Evolutionary conservation across 2,888 invertebrate species (phyloP).

Genomic region (Pardosa pseudoannulata): DNA sequence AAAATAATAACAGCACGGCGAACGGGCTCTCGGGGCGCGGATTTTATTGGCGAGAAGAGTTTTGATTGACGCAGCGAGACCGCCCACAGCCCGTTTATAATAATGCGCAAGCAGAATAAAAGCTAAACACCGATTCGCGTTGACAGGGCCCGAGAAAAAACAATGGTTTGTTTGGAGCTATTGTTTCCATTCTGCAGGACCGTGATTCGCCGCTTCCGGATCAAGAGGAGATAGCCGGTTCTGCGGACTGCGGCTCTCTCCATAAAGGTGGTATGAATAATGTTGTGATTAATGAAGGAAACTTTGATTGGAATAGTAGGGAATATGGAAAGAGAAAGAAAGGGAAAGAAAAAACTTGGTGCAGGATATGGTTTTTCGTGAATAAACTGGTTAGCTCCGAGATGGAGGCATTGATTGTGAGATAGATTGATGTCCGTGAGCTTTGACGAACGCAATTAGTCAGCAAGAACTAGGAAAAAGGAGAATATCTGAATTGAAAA

Average conservation of each 20-base stretch:
- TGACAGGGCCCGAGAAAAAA: conserved; percentile 57
- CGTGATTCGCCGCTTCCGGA: conserved; percentile 57
- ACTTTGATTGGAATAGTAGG: not conserved
- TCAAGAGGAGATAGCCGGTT: not conserved
- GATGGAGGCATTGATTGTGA: not conserved
- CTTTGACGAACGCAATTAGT: not conserved
- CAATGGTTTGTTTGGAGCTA: conserved; percentile 39
- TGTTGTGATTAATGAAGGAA: not conserved
- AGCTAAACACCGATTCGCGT: conserved; percentile 34
- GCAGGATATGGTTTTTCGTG: not conserved
- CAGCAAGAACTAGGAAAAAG: not conserved
- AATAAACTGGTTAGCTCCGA: not conserved
- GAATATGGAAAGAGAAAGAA: not conserved
- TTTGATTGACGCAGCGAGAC: conserved; percentile 39
- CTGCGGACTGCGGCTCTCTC: not conserved
- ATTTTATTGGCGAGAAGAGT: conserved; percentile 61
- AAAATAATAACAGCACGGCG: conserved; percentile 49
- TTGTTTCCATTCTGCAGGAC: conserved; percentile 47
- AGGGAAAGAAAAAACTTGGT: too few relatives aligned
- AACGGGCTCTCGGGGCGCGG: conserved; percentile 22
- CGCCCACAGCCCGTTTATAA: conserved; percentile 54
- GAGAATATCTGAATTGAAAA: not conserved
- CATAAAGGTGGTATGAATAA: not conserved
- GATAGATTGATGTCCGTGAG: not conserved
- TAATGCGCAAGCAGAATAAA: conserved; percentile 45